Base-by-base conservation (phyloP, 2,113 vertebrate species). In the Percopsis transmontana region DNA sequence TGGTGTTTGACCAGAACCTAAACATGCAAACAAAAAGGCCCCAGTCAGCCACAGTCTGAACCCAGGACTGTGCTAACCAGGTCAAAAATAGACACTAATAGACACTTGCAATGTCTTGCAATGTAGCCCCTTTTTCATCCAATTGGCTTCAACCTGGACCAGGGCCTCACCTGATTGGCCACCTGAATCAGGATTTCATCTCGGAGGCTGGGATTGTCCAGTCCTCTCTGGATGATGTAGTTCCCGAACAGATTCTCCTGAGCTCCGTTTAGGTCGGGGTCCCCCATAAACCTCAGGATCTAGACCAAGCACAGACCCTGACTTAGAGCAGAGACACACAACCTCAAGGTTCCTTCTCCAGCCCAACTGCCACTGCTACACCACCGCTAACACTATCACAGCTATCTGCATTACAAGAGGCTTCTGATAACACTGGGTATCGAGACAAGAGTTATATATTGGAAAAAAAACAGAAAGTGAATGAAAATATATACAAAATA, bases 271-370 rank as follows among this genome's bases (percentile, higher is more conserved):
- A 99, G 91, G 62, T 93, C 89, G 0, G 96, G 95, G 71, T 99
- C 97, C 0, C 97, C 97, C 97, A 99, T 99, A 88, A 99, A 99
- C 70, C 96, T 90, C 44, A 99, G 88, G 73, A 98, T 91, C 97
- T 99, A 47, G 45, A 66, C 71, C 1, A 18, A 58, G 19, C 3
- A 21, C 50, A 55, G 13, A 21, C 8, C 33, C 2, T 38, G n/a
- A 59, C 55, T 73, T 16, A 62, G 0, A 58, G 15, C 9, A 3
- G 11, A 45, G 42, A 45, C 42, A 72, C 16, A 51, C 14, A 8
- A 12, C 50, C 19, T 55, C 18, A 16, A 55, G 21, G 21, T 15
- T 27, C 16, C 10, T 23, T 23, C 7, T 21, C 2, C 3, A 51
- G 20, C n/a, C 48, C 9, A 51, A 20, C n/a, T 20, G 18, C 18